Evolutionary conservation across 1,140 invertebrate species (phyloP).

Genomic region (Medauroidea extradentata): DNA sequence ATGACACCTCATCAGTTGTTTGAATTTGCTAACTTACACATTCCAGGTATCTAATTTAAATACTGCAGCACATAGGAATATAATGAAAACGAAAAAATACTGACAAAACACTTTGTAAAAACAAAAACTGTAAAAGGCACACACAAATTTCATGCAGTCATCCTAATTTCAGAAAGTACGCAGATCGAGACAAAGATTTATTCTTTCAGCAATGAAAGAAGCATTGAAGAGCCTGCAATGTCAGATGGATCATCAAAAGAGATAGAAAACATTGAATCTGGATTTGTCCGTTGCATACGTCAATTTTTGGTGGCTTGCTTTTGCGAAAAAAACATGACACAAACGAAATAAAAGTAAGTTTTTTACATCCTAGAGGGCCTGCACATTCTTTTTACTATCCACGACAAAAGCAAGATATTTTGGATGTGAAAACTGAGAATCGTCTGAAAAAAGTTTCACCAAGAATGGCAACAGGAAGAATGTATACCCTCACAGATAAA

Average conservation of each 20-base stretch:
- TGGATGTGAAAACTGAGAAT: constrained; percentile 1
- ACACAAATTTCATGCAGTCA: background rate
- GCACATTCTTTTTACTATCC: constrained; percentile 11
- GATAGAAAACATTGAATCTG: background rate
- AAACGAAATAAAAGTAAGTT: constrained; percentile 12
- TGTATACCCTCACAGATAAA: background rate
- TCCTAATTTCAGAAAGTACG: background rate
- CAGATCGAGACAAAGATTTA: background rate
- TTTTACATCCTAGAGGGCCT: constrained; percentile 12
- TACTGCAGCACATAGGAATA: background rate
- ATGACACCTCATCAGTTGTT: constrained; percentile 8
- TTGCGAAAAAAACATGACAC: background rate
- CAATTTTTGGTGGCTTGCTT: background rate
- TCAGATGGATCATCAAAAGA: background rate
- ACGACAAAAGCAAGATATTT: background rate
- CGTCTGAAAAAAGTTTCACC: background rate
- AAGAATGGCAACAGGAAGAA: background rate
- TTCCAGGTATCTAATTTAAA: background rate
- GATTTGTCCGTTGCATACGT: background rate
- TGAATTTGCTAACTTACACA: constrained; percentile 4
- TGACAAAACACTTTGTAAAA: no score
- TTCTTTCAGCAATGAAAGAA: background rate
- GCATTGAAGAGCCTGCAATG: background rate
- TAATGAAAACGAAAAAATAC: background rate
- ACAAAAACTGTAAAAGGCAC: background rate